Conservation (phyloP, 2,888 invertebrate genomes). For the Cataglyphis cursor region DNA sequence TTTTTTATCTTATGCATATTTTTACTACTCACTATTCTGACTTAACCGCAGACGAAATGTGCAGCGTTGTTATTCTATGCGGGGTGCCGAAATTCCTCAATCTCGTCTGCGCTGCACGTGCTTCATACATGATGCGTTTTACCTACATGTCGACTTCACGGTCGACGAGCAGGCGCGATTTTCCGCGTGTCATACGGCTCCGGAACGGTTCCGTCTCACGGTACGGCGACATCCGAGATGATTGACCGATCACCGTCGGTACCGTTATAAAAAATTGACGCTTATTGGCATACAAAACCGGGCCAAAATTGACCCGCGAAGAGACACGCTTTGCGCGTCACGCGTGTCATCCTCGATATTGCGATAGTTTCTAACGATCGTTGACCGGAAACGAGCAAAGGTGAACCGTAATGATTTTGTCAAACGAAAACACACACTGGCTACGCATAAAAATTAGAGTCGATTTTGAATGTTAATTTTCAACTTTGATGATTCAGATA, state of each 20-base stretch:
- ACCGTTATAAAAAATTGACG: constrained; percentile 81
- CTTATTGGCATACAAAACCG: constrained; percentile 70
- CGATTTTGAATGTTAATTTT: constrained; percentile 18
- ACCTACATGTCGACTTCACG: constrained; percentile 64
- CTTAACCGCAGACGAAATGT: neutral
- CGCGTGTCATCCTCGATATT: constrained; percentile 19
- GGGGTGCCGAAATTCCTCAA: constrained; percentile 8
- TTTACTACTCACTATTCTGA: neutral
- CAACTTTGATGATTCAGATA: constrained; percentile 26
- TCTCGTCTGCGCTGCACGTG: constrained; percentile 55
- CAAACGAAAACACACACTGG: neutral
- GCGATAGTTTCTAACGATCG: neutral
- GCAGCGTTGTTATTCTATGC: constrained; percentile 25
- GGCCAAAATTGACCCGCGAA: constrained; percentile 24
- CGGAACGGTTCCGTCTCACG: constrained; percentile 76
- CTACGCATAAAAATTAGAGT: neutral
- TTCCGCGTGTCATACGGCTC: constrained; percentile 59
- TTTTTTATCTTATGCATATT: neutral
- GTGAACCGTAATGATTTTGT: constrained; percentile 19
- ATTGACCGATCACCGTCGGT: constrained; percentile 75
- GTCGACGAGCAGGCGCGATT: constrained; percentile 65
- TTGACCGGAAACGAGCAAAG: constrained; percentile 23
- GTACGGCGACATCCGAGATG: constrained; percentile 75
- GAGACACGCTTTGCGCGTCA: constrained; percentile 23
- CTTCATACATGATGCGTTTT: constrained; percentile 59